phyloP scores from a whole-genome alignment of 1,140 invertebrate genomes.

The Drosophila sulfurigaster region DNA sequence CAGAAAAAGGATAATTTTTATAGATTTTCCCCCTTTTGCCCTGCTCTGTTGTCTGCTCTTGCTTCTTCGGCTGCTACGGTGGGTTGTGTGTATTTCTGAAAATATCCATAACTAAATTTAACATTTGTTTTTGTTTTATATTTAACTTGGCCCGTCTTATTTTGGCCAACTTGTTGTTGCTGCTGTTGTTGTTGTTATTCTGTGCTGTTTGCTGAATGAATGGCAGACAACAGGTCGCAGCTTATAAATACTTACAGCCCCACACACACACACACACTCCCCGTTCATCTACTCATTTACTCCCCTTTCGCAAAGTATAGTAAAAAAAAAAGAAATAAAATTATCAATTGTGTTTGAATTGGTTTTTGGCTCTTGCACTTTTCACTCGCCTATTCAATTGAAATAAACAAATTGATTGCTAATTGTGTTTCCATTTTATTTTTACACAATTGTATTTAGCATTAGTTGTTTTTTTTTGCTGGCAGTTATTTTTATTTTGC shows the following conservation, averaged over 20 bases:
- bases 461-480: background rate
- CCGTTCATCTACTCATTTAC: background rate
- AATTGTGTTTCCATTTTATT: constrained; percentile 62
- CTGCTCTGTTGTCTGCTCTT: background rate
- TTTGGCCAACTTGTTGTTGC: constrained; percentile 59
- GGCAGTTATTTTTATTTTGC: constrained; percentile 28
- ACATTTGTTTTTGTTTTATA: constrained; percentile 79
- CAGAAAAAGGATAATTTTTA: constrained; percentile 61
- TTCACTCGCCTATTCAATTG: constrained; percentile 10
- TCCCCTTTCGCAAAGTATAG: background rate
- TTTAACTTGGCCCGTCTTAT: constrained; percentile 65
- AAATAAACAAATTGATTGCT: constrained; percentile 75
- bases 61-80: background rate
- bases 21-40: constrained; percentile 46
- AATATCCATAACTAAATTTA: constrained; percentile 80
- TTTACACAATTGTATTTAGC: constrained; percentile 51
- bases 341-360: constrained; percentile 67
- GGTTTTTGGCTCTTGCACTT: constrained; percentile 20
- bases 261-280: constrained; percentile 1
- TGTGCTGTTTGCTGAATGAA: constrained; percentile 52
- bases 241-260: constrained; percentile 54
- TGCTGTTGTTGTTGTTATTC: constrained; percentile 2
- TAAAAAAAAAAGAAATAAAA: constrained; percentile 40
- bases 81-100: constrained; percentile 19
- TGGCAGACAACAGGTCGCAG: constrained; percentile 57